These are phyloP conservation scores for Spicauda simplicius DNA, from an alignment of 2,888 invertebrate species.

Conservation along the genomic window DNA sequence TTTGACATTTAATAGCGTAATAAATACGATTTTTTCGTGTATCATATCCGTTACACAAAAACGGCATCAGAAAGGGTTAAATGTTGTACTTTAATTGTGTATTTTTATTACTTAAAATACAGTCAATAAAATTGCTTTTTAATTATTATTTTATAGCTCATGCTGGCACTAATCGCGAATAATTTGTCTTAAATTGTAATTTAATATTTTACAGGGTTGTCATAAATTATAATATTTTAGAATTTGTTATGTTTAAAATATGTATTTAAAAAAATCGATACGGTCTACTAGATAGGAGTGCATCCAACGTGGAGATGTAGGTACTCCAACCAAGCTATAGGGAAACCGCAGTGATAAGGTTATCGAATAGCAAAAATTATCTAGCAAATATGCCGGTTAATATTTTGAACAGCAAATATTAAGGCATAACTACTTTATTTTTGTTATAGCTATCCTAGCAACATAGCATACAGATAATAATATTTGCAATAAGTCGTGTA, in stretches of 20 bases:
- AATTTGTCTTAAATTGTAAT: not conserved
- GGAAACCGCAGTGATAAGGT: too few species aligned
- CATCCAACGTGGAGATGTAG: too few species aligned
- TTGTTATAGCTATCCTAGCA: too few species aligned
- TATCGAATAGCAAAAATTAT: too few species aligned
- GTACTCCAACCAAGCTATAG: too few species aligned
- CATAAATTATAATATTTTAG: not conserved
- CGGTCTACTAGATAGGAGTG: too few species aligned
- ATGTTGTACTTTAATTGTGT: not conserved
- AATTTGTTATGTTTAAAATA: not conserved
- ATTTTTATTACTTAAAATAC: conserved; percentile 2
- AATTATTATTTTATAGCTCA: conserved; percentile 1
- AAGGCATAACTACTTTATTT: too few species aligned
- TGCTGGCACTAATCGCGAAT: not conserved
- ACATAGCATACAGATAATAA: too few species aligned
- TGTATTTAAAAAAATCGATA: too few species aligned
- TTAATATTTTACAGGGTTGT: not conserved
- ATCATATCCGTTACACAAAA: conserved; percentile 4
- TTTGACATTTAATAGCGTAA: conserved; percentile 23
- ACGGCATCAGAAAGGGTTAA: not conserved
- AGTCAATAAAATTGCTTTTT: conserved; percentile 17
- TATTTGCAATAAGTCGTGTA: too few species aligned
- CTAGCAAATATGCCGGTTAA: too few species aligned
- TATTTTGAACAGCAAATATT: too few species aligned
- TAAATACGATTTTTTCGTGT: conserved; percentile 9